A percentile compares a stretch with the other conserved stretches of the same genome.
Conservation (phyloP, 37 sponge, comb jelly and placozoan genomes). For the Aphrocallistes beatrix region DNA sequence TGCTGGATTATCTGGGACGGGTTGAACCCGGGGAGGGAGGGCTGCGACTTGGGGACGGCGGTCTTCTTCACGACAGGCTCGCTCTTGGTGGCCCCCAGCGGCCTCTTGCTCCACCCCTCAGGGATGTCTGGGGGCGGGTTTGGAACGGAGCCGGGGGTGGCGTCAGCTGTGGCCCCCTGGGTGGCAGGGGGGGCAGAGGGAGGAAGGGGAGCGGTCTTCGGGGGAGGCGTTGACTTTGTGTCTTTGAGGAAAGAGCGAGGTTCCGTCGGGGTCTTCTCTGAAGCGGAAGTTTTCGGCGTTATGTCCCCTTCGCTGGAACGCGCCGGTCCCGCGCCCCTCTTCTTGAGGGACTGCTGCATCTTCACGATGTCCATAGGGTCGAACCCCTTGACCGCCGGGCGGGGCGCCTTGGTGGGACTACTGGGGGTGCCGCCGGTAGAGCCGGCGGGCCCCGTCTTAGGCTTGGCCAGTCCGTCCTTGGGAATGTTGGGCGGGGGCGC, state of each 20-base stretch:
- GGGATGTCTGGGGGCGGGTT: neutral
- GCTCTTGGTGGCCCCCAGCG: neutral
- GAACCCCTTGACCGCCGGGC: neutral
- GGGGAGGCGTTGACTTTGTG: neutral
- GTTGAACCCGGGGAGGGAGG: neutral
- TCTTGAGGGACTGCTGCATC: neutral
- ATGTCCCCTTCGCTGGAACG: constrained; percentile 11
- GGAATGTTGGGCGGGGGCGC: neutral
- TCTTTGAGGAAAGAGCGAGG: neutral
- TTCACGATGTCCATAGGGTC: neutral
- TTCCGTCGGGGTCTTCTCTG: neutral
- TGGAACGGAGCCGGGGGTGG: constrained; percentile 19
- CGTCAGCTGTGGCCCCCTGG: neutral
- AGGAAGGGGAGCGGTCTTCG: neutral
- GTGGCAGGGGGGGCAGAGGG: constrained; percentile 20
- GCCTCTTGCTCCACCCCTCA: neutral
- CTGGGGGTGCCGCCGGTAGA: neutral
- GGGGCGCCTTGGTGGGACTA: neutral
- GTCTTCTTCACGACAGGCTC: neutral
- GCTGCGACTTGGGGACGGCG: neutral
- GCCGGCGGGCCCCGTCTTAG: neutral
- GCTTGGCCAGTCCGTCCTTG: neutral
- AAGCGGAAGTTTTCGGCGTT: neutral
- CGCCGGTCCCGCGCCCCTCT: neutral
- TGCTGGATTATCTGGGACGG: neutral